These are phyloP conservation scores for Mastacembelus armatus DNA, from an alignment of 2,797 vertebrate genomes.

Conservation along the genomic window DNA sequence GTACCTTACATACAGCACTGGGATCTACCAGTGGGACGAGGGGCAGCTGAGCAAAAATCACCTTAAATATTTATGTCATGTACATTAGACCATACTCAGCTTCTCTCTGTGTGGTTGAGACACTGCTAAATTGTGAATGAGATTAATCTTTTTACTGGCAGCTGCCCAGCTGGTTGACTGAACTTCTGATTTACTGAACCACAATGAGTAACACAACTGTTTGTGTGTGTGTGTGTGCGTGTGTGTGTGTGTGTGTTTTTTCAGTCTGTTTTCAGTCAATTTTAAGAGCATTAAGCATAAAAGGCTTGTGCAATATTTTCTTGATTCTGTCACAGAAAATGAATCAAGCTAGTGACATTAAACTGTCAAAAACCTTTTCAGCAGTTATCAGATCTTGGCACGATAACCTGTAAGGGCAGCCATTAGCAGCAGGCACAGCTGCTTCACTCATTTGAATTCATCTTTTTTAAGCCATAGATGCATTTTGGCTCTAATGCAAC, in stretches of 20 bases:
- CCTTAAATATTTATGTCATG: slow-evolving; percentile 47
- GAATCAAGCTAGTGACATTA: background rate
- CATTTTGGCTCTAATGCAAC: background rate
- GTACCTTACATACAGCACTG: background rate
- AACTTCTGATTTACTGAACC: slow-evolving; percentile 19
- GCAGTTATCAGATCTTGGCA: slow-evolving; percentile 8
- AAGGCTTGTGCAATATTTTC: slow-evolving; percentile 6
- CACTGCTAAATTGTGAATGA: slow-evolving; percentile 19
- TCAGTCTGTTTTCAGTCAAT: background rate
- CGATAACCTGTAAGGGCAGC: background rate
- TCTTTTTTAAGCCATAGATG: too few species aligned
- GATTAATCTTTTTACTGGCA: slow-evolving; percentile 41
- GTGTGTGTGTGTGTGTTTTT: background rate
- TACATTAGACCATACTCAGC: slow-evolving; percentile 37
- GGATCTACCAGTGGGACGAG: background rate
- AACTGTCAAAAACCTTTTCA: slow-evolving; percentile 3
- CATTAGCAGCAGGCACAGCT: slow-evolving; percentile 11
- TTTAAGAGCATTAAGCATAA: slow-evolving; percentile 3
- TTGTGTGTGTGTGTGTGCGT: slow-evolving; percentile 4
- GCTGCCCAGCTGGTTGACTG: slow-evolving; percentile 29
- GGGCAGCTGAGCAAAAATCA: slow-evolving; percentile 11
- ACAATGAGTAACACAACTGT: background rate
- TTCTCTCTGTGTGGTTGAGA: background rate
- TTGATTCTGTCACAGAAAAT: background rate
- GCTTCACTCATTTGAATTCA: slow-evolving; percentile 17